Base-by-base conservation (phyloP, 1,140 invertebrate genomes). In the Drosophila tani region DNA sequence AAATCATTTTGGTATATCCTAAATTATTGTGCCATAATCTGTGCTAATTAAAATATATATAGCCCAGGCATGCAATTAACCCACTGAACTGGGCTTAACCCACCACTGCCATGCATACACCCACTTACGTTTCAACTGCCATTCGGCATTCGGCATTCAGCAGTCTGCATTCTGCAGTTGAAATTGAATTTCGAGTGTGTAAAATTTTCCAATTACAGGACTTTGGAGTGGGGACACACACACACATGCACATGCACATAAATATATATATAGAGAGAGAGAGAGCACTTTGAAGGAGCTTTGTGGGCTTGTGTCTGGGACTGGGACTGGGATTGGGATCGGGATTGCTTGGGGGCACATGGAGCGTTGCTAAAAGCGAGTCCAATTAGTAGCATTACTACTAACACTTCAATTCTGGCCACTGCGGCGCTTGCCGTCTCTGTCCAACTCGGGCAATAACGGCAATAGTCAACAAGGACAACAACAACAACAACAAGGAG, bases 371-470 rank as follows among this genome's bases (percentile, higher is more conserved):
- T 90, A 88, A 88, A 90, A 90, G 85, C 85, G 85, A 85, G 85
- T 90, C 85, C 85, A 90, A 90, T 90, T 90, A 90, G 85, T 90
- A 90, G 85, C 85, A 90, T 91, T 90, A 90, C 86, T 90, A 90
- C 85, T 85, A 90, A 90, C 85, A 90, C 85, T 90, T 90, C 85
- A 90, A 90, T 90, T 82, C 79, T 84, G 78, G 77, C 81, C 75
- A 76, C 66, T 55, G 17, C 60, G 12, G 15, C 17, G n/a, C 14
- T 45, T 21, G 55, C 58, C 12, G 5, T 58, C 51, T 45, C 60
- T 21, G 65, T 55, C 55, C 57, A 40, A 32, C 43, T 40, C 60
- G 21, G 79, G 80, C 80, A 83, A 83, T 83, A 87, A 85, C 74
- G 81, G 82, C 82, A 85, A 86, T 86, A 86, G 82, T 85, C 84